Conservation (phyloP, 2,888 invertebrate genomes). For the Tyria jacobaeae region DNA sequence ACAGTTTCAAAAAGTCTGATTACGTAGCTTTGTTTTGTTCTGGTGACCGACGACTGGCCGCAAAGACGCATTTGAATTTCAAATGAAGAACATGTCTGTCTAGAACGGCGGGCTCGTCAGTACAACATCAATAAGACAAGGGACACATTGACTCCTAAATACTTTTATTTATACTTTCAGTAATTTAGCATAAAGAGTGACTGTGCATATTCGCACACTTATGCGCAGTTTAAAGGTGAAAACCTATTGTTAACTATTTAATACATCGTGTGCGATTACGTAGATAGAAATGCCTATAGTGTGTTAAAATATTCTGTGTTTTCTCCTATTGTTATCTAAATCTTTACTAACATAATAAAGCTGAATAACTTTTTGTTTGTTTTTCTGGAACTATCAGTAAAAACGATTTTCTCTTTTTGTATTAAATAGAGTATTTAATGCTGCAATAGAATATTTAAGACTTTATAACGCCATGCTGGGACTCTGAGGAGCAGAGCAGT, state of each 20-base stretch:
- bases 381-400: no score
- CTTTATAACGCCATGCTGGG: no score
- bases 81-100: conserved; percentile 18
- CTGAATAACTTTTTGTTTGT: no score
- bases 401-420: no score
- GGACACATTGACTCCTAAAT: background rate
- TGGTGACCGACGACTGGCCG: conserved; percentile 32
- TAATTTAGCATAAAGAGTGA: background rate
- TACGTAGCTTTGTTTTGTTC: conserved; percentile 37
- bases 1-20: conserved; percentile 28
- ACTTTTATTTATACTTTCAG: background rate
- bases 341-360: no score
- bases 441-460: no score
- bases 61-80: conserved; percentile 37
- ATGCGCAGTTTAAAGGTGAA: no score
- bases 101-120: background rate
- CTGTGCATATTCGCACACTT: background rate
- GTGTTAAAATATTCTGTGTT: no score
- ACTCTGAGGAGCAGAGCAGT: no score
- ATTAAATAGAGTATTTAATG: no score
- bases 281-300: no score
- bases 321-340: no score
- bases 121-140: conserved; percentile 3
- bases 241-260: background rate
- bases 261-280: background rate